A percentile compares a stretch with the other conserved stretches of the same genome.
These are phyloP conservation scores for Celastrina argiolus DNA, from an alignment of 2,888 invertebrate species.

Conservation along the genomic window DNA sequence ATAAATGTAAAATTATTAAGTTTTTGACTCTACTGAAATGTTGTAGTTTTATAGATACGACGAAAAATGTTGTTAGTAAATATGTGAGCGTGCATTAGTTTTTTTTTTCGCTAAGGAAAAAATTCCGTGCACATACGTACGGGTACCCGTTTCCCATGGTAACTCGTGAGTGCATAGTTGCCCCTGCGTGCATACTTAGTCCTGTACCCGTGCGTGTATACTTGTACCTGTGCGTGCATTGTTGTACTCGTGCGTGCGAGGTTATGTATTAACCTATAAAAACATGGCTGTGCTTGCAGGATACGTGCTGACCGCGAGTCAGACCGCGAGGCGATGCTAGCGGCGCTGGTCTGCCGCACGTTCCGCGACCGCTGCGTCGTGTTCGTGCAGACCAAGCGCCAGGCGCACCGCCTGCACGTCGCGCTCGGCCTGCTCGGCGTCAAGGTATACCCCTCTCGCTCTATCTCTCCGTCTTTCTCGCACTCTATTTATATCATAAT, in stretches of 20 bases:
- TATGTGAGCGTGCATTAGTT: no score
- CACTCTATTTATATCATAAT: no score
- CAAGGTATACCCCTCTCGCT: slow-evolving; percentile 71
- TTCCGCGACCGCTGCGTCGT: slow-evolving; percentile 95
- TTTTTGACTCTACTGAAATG: no score
- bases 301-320: slow-evolving; percentile 93
- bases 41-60: no score
- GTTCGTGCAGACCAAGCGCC: slow-evolving; percentile 97
- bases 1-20: no score
- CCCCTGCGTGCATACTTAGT: no score
- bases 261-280: neutral
- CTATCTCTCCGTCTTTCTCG: neutral
- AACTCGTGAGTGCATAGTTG: no score
- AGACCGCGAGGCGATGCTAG: slow-evolving; percentile 93
- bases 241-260: neutral
- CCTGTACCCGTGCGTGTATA: no score
- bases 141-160: no score
- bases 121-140: no score
- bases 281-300: slow-evolving; percentile 51
- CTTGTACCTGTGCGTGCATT: neutral
- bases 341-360: slow-evolving; percentile 80
- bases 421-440: slow-evolving; percentile 93
- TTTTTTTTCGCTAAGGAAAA: no score
- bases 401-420: slow-evolving; percentile 96
- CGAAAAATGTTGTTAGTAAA: no score